phyloP scores from a whole-genome alignment of 2,113 vertebrate genomes.

The Nerophis lumbriciformis region DNA sequence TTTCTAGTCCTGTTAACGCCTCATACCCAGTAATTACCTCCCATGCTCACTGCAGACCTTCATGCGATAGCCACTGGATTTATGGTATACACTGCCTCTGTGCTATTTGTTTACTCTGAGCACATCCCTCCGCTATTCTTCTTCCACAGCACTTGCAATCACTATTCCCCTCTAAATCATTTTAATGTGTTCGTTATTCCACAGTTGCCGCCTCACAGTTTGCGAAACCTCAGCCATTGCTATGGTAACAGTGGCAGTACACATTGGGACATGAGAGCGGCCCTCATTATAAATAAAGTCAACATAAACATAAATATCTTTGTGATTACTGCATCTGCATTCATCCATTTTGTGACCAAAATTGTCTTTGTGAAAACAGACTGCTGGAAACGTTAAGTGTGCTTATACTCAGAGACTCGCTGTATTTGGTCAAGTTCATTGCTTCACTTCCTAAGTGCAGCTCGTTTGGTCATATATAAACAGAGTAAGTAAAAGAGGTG shows the following conservation, averaged over 20 bases:
- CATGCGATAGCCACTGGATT: constrained; percentile 33
- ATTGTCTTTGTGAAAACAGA: background rate
- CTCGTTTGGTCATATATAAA: no score
- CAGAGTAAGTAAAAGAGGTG: no score
- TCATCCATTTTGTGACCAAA: background rate
- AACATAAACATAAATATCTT: constrained; percentile 7
- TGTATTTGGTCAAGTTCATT: no score
- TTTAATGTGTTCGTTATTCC: constrained; percentile 10
- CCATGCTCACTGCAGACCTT: constrained; percentile 22
- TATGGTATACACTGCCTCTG: constrained; percentile 4
- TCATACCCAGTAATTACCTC: constrained; percentile 55
- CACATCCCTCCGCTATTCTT: constrained; percentile 26
- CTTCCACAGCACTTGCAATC: constrained; percentile 9
- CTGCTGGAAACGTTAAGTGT: constrained; percentile 2
- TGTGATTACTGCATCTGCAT: background rate
- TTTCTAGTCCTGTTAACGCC: constrained; percentile 40
- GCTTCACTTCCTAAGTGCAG: no score
- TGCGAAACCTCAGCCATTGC: constrained; percentile 42
- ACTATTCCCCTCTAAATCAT: background rate
- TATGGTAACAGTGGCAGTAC: constrained; percentile 36
- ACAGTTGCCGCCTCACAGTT: constrained; percentile 15
- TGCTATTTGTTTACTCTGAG: constrained; percentile 17
- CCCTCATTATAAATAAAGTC: constrained; percentile 22
- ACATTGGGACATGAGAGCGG: background rate
- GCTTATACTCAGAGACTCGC: no score